These are phyloP conservation scores for Melanotaenia pygmaea DNA, from an alignment of 2,797 vertebrate species.

Conservation along the genomic window DNA sequence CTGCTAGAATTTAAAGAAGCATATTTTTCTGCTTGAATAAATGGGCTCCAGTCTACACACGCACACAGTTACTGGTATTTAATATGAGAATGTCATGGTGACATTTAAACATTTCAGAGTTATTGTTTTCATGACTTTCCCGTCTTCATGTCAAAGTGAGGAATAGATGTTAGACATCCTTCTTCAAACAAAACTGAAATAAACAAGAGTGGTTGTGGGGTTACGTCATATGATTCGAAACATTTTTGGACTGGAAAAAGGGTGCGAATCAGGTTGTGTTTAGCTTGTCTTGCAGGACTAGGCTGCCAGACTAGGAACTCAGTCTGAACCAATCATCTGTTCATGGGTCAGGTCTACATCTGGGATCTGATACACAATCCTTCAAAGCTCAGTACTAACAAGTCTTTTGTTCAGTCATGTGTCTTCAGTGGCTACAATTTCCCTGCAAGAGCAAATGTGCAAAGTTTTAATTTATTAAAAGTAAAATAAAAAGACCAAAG, in stretches of 20 bases:
- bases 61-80: not conserved
- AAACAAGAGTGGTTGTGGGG: not conserved
- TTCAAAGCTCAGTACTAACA: not conserved
- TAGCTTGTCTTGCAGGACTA: not conserved
- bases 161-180: not conserved
- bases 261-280: not conserved
- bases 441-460: not conserved
- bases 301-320: not conserved
- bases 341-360: too few species aligned
- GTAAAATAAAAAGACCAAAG: not conserved
- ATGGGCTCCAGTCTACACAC: not conserved
- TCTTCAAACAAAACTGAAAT: not conserved
- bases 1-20: not conserved
- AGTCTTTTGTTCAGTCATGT: not conserved
- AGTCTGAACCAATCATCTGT: not conserved
- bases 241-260: not conserved
- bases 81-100: not conserved
- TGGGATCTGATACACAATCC: too few species aligned
- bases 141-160: not conserved
- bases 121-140: not conserved
- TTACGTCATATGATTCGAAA: not conserved
- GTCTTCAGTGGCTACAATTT: not conserved
- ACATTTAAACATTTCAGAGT: not conserved
- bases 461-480: not conserved
- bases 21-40: not conserved